phyloP scores from a whole-genome alignment of 2,888 invertebrate genomes.

The Pardosa pseudoannulata region DNA sequence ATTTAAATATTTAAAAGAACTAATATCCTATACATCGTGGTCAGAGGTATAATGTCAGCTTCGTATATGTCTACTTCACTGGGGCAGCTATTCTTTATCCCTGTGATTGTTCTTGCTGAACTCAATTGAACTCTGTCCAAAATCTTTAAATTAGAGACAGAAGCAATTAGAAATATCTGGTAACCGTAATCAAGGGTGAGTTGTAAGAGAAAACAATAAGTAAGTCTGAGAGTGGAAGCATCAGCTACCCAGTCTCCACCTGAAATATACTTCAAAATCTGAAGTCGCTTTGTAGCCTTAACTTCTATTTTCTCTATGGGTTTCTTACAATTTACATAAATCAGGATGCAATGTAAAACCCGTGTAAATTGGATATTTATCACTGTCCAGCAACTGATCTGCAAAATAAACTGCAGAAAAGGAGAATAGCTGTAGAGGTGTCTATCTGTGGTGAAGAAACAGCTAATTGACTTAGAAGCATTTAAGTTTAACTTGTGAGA shows the following conservation, averaged over 20 bases:
- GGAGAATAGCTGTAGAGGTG: neutral
- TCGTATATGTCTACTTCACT: neutral
- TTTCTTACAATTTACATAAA: neutral
- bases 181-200: constrained; percentile 16
- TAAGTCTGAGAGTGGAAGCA: constrained; percentile 18
- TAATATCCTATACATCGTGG: neutral
- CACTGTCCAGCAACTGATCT: neutral
- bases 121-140: constrained; percentile 14
- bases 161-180: neutral
- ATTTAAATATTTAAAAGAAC: constrained; percentile 31
- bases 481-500: neutral
- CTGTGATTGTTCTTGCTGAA: constrained; percentile 18
- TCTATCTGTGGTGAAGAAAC: neutral
- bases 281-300: constrained; percentile 1
- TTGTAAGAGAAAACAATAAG: neutral
- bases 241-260: constrained; percentile 8
- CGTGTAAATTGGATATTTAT: neutral
- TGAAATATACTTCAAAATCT: constrained; percentile 8
- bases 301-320: neutral
- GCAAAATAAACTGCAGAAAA: neutral
- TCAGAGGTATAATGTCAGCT: neutral
- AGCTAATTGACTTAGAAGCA: neutral
- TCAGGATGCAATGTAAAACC: constrained; percentile 14
- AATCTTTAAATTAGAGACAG: neutral
- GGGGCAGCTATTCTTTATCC: neutral